Base-by-base conservation (phyloP, 2,888 invertebrate species). In the Spisula solida region DNA sequence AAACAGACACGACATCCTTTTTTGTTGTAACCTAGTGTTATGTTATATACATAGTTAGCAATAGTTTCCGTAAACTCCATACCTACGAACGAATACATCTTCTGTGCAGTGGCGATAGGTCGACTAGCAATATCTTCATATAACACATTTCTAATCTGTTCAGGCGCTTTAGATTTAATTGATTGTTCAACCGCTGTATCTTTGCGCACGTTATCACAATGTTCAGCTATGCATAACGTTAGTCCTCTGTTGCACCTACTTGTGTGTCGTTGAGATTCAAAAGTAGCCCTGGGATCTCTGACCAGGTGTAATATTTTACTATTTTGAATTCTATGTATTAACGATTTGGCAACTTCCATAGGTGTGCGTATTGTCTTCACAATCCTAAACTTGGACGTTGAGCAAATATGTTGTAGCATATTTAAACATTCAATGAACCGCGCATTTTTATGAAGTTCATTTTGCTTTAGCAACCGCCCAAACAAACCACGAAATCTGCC, bases 251-350 rank as follows among this genome's bases (percentile, higher is more conserved):
- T 41, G 29, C 83, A 83, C 25, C 41, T 66, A 0, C 47, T n/a
- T 29, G 70, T 70, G 47, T 83, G 70, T 29, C 83, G 34, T 70
- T 83, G 34, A 18, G 83, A 83, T 51, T 70, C 83, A 20, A 83
- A 70, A 29, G 83, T 83, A 1, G 83, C 83, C 70, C 83, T 47
- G 0, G 83, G 83, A 48, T 83, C 83, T 18, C 83, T 20, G 1
- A 83, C 29, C n/a, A 83, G 47, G 25, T 83, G 70, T 18, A 83
- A n/a, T 6, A 83, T 47, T 25, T 83, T 83, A 48, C 83, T 83
- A 12, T 29, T 56, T 70, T 20, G 34, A 48, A 70, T 60, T 70
- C 56, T 60, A 12, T 83, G 10, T 5, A 83, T 12, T 41, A 83
- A 25, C 29, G 10, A 0, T 47, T 6, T 18, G 1, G 70, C 83